A percentile compares a stretch with the other conserved stretches of the same genome.
Conservation (phyloP, 2,113 vertebrate species). For the Dasypus novemcinctus region DNA sequence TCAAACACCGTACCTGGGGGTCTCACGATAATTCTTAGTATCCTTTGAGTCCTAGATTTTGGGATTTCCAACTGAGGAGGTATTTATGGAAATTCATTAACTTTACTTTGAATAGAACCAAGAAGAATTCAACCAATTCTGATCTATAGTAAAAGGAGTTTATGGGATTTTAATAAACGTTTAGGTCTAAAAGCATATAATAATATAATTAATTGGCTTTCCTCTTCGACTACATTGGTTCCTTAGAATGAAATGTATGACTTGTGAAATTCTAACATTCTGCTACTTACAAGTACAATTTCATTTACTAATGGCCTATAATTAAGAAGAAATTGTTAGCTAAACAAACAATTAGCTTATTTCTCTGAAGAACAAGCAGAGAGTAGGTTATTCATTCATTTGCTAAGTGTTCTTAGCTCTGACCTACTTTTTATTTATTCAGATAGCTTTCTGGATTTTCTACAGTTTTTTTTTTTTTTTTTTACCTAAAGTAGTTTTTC, state of each 20-base stretch:
- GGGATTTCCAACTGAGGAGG: background rate
- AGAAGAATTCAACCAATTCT: background rate
- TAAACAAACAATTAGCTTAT: slow-evolving; percentile 31
- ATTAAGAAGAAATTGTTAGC: slow-evolving; percentile 50
- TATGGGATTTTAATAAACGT: background rate
- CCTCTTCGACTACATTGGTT: background rate
- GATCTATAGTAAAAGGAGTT: background rate
- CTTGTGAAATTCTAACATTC: slow-evolving; percentile 38
- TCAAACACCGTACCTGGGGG: background rate
- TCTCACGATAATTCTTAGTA: background rate
- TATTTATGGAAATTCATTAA: background rate
- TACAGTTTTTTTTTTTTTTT: background rate
- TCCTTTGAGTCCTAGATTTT: background rate
- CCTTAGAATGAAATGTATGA: background rate
- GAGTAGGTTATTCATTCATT: background rate
- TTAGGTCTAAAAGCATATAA: slow-evolving; percentile 16
- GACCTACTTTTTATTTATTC: background rate
- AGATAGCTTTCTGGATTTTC: background rate
- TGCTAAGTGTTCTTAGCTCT: background rate
- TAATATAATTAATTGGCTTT: background rate
- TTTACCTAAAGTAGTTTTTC: background rate
- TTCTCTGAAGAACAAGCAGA: background rate
- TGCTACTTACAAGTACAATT: background rate
- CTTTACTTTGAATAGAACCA: background rate
- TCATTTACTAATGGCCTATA: slow-evolving; percentile 30